Evolutionary conservation across 2,797 vertebrate genomes (phyloP).

Genomic region (Intellagama lesueurii): DNA sequence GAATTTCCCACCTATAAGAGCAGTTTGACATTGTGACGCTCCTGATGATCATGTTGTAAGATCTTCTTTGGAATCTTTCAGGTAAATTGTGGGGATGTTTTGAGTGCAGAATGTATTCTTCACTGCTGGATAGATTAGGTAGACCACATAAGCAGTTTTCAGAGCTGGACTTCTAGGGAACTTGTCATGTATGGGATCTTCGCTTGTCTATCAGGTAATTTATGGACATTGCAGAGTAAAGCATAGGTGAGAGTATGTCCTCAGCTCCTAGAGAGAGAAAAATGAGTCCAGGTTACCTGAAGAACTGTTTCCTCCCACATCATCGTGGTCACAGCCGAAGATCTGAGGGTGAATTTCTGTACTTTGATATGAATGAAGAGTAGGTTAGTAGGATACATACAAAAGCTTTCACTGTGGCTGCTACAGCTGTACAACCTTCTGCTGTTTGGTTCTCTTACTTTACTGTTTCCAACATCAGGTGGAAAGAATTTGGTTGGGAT

Average conservation of each 20-base stretch:
- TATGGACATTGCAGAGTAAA: not conserved
- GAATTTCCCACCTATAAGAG: not conserved
- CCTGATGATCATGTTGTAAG: too few relatives aligned
- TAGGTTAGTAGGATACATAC: not conserved
- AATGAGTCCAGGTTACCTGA: not conserved
- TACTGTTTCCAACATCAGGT: not conserved
- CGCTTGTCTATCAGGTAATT: not conserved
- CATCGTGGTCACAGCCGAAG: not conserved
- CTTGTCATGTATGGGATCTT: not conserved
- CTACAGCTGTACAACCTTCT: not conserved
- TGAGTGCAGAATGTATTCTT: not conserved
- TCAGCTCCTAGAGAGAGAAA: too few relatives aligned
- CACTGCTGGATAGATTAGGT: not conserved
- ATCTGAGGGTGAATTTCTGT: not conserved
- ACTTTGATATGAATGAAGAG: not conserved
- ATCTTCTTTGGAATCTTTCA: not conserved
- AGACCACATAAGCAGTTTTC: not conserved
- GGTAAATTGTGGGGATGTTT: not conserved
- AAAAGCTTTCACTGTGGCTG: not conserved
- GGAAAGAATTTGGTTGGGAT: not conserved
- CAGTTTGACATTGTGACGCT: too few relatives aligned
- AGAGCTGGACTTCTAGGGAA: not conserved
- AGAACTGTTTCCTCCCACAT: not conserved
- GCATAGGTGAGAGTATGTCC: too few relatives aligned
- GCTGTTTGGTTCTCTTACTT: not conserved